Conservation (phyloP, 1,140 invertebrate genomes). For the Drosophila ercepeae region DNA sequence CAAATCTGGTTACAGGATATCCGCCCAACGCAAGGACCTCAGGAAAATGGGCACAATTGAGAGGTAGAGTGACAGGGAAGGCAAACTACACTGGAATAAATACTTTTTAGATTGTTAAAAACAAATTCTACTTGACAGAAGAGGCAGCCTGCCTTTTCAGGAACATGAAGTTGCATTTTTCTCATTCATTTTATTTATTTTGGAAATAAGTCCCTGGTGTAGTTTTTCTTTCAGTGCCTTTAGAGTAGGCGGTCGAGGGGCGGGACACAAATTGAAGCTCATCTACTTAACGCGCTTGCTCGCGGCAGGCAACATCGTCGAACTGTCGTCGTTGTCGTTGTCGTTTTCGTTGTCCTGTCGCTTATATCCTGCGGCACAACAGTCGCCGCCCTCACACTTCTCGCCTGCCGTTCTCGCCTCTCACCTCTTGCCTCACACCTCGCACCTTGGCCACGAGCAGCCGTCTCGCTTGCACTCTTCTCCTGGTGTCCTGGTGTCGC, state of each 20-base stretch:
- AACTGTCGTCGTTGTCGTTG: slow-evolving; percentile 36
- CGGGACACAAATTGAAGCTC: slow-evolving; percentile 76
- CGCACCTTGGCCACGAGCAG: neutral
- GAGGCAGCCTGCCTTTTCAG: neutral
- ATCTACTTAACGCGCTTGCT: slow-evolving; percentile 79
- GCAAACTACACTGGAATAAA: neutral
- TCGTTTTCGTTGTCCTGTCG: slow-evolving; percentile 54
- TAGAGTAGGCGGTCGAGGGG: slow-evolving; percentile 9
- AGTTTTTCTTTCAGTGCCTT: slow-evolving; percentile 4
- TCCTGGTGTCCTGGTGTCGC: slow-evolving; percentile 1
- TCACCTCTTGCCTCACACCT: neutral
- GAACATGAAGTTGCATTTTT: too few species aligned
- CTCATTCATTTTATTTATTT: too few species aligned
- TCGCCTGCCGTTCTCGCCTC: slow-evolving; percentile 14
- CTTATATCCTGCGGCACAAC: slow-evolving; percentile 73
- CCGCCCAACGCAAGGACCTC: slow-evolving; percentile 55
- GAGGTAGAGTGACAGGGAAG: slow-evolving; percentile 10
- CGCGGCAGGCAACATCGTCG: slow-evolving; percentile 72
- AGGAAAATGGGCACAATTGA: slow-evolving; percentile 14
- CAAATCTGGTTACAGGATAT: slow-evolving; percentile 81
- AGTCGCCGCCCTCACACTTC: slow-evolving; percentile 61
- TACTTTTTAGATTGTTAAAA: neutral
- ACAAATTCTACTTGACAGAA: neutral
- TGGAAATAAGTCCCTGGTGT: too few species aligned
- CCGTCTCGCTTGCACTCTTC: neutral